These are phyloP conservation scores for Dreissena polymorpha DNA, from an alignment of 1,140 invertebrate species.

Conservation along the genomic window DNA sequence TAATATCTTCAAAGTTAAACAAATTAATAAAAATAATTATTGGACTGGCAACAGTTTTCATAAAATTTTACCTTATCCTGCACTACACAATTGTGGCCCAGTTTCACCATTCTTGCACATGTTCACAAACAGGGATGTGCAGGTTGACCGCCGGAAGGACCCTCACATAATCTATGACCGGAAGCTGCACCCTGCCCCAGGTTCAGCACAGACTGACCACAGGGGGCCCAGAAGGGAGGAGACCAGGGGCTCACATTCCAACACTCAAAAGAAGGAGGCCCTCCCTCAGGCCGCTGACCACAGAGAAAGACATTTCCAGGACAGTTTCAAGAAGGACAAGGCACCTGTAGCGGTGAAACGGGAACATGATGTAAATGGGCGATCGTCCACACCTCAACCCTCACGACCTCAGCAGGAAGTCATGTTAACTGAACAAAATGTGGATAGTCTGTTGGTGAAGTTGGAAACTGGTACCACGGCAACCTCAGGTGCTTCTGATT, in stretches of 20 bases:
- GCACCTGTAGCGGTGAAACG: conserved; percentile 8
- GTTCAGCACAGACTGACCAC: not conserved
- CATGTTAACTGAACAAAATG: conserved; percentile 24
- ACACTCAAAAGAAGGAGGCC: no score
- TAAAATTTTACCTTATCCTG: no score
- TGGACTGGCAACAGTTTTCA: no score
- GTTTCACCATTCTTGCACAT: no score
- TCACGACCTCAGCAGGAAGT: conserved; percentile 13
- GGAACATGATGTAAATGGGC: conserved; percentile 31
- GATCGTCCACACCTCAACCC: conserved; percentile 9
- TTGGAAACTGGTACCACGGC: not conserved
- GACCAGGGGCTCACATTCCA: not conserved
- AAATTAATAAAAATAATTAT: no score
- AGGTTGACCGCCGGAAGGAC: not conserved
- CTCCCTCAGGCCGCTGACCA: not conserved
- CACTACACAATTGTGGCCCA: no score
- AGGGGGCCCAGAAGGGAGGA: conserved; percentile 23
- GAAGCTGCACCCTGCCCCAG: not conserved
- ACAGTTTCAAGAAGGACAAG: conserved; percentile 8
- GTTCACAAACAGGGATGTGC: no score
- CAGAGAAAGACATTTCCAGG: not conserved
- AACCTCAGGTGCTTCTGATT: not conserved
- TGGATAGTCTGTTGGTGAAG: not conserved
- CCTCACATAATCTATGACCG: conserved; percentile 14
- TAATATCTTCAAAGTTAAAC: no score